Evolutionary conservation across 2,797 vertebrate species (phyloP).

Genomic region (Novumbra hubbsi): DNA sequence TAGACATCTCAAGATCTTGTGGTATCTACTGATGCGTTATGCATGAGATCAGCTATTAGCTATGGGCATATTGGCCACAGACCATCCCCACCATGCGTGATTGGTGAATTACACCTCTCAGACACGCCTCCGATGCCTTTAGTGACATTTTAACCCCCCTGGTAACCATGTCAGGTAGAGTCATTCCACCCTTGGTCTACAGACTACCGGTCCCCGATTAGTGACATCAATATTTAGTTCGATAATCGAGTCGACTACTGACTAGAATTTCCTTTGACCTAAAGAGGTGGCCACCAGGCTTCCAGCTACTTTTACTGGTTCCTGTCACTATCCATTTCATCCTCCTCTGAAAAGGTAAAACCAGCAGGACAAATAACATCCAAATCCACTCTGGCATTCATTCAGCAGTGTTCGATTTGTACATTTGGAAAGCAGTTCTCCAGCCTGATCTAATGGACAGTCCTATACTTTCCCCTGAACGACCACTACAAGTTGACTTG

Average conservation of each 20-base stretch:
- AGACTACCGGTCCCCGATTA: not conserved
- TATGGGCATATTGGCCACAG: not conserved
- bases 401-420: conserved; percentile 41
- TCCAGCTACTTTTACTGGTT: not conserved
- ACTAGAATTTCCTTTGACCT: not conserved
- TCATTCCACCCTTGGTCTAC: not conserved
- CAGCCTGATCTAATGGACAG: conserved; percentile 29
- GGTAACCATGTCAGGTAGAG: not conserved
- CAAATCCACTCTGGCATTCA: not conserved
- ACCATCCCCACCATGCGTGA: not conserved
- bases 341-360: not conserved
- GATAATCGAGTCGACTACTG: not conserved
- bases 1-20: too few species aligned
- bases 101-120: too few species aligned
- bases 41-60: too few species aligned
- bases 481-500: conserved; percentile 53
- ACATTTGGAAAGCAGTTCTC: conserved; percentile 60
- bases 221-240: not conserved
- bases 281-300: not conserved
- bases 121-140: not conserved
- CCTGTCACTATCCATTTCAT: not conserved
- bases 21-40: too few species aligned
- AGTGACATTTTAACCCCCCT: not conserved
- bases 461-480: conserved; percentile 30
- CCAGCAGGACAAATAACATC: not conserved